Percentiles rank a stretch among this genome's conserved stretches.
Evolutionary conservation across 2,113 vertebrate genomes (phyloP).

Genomic region (Fukomys damarensis): DNA sequence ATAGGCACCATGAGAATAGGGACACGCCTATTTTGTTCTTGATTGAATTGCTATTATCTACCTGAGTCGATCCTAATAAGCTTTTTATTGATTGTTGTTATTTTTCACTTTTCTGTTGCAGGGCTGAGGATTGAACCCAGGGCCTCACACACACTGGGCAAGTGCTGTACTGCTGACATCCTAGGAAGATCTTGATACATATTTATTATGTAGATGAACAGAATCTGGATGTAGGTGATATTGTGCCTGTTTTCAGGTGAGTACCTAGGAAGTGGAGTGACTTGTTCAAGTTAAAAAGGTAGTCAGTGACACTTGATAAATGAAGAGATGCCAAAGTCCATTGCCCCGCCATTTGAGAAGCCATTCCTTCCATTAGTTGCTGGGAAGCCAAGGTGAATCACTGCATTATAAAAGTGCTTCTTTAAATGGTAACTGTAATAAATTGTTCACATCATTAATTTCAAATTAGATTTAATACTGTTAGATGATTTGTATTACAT

Average conservation of each 20-base stretch:
- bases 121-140: too few relatives aligned
- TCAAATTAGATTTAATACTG: constrained; percentile 64
- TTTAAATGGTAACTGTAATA: constrained; percentile 64
- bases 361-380: constrained; percentile 54
- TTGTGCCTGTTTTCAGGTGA: neutral
- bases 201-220: neutral
- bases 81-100: too few relatives aligned
- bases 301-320: neutral
- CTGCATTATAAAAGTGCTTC: constrained; percentile 58
- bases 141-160: neutral
- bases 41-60: neutral
- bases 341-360: neutral
- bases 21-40: neutral
- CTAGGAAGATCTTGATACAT: neutral
- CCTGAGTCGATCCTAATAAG: neutral
- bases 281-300: neutral
- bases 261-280: neutral
- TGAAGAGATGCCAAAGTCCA: neutral
- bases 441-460: constrained; percentile 73
- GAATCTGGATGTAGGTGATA: neutral
- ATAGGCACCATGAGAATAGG: neutral
- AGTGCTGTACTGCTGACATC: neutral
- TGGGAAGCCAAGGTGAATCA: constrained; percentile 65
- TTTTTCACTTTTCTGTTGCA: too few relatives aligned
- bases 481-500: constrained; percentile 60